A percentile compares a stretch with the other conserved stretches of the same genome.
These are phyloP conservation scores for Anarsia innoxiella DNA, from an alignment of 2,888 invertebrate species.

Conservation along the genomic window DNA sequence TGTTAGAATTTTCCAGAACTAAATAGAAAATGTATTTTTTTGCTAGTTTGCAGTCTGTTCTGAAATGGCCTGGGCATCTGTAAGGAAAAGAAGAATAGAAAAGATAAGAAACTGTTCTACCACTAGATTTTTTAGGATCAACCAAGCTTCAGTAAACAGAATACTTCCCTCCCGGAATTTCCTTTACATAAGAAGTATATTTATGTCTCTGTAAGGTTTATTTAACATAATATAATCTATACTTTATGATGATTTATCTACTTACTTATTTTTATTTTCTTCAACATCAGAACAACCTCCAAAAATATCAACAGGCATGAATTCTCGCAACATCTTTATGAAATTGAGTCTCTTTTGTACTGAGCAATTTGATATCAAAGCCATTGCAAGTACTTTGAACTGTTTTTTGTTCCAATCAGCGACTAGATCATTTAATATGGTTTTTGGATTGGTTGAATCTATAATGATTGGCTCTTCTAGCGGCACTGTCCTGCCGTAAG, in stretches of 20 bases:
- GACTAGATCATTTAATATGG: constrained; percentile 27
- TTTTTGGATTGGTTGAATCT: constrained; percentile 13
- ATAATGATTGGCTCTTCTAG: constrained; percentile 21
- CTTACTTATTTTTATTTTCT: constrained; percentile 26
- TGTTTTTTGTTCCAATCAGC: constrained; percentile 60
- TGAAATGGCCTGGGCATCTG: constrained; percentile 79
- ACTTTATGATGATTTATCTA: background rate
- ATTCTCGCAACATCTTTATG: constrained; percentile 68
- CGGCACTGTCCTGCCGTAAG: constrained; percentile 76
- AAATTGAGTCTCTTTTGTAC: constrained; percentile 64
- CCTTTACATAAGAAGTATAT: constrained; percentile 2
- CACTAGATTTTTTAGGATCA: too few species aligned
- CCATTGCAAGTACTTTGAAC: constrained; percentile 59
- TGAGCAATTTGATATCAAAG: constrained; percentile 76
- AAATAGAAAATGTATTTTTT: constrained; percentile 79
- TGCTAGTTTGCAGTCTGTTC: constrained; percentile 72
- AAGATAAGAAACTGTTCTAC: too few species aligned
- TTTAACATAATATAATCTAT: background rate
- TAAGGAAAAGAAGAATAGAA: constrained; percentile 32
- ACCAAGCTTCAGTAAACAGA: too few species aligned
- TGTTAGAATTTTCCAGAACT: constrained; percentile 81
- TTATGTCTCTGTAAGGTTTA: background rate
- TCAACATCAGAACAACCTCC: constrained; percentile 74
- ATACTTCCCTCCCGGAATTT: too few species aligned
- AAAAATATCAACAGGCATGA: constrained; percentile 75